Percentiles rank a stretch among this genome's conserved stretches.
Evolutionary conservation across 2,888 invertebrate species (phyloP).

Genomic region (Vesta saturnalis): DNA sequence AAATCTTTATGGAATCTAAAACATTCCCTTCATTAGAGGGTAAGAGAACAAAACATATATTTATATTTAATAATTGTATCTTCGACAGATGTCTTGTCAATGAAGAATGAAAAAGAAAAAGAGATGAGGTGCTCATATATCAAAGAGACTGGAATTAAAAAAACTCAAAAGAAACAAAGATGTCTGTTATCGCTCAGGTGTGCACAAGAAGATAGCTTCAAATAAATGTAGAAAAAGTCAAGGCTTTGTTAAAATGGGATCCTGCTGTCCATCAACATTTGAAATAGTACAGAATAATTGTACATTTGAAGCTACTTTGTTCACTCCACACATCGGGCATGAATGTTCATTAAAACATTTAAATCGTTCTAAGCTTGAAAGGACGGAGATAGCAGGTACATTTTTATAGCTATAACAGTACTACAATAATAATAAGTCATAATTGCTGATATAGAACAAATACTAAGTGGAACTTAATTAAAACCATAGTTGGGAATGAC

Average conservation of each 20-base stretch:
- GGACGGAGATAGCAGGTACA: conserved; percentile 2
- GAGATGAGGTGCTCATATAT: conserved; percentile 1
- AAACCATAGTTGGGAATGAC: background rate
- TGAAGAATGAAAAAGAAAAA: background rate
- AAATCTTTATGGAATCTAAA: background rate
- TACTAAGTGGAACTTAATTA: background rate
- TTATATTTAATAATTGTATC: background rate
- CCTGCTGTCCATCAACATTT: conserved; percentile 1
- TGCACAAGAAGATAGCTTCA: background rate
- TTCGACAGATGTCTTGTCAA: background rate
- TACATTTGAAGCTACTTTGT: conserved; percentile 3
- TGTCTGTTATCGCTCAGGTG: background rate
- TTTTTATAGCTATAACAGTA: conserved; percentile 5
- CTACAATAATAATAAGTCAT: background rate
- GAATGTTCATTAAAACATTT: conserved; percentile 3
- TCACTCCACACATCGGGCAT: background rate
- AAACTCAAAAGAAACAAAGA: conserved; percentile 2
- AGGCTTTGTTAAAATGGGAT: background rate
- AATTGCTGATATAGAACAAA: background rate
- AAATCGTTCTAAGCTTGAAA: background rate
- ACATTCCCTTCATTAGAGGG: background rate
- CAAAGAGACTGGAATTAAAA: conserved; percentile 5
- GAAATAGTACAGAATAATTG: background rate
- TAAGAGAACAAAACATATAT: background rate
- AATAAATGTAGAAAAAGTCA: conserved; percentile 3